Conservation (phyloP, 2,888 invertebrate genomes). For the Limnephilus lunatus region DNA sequence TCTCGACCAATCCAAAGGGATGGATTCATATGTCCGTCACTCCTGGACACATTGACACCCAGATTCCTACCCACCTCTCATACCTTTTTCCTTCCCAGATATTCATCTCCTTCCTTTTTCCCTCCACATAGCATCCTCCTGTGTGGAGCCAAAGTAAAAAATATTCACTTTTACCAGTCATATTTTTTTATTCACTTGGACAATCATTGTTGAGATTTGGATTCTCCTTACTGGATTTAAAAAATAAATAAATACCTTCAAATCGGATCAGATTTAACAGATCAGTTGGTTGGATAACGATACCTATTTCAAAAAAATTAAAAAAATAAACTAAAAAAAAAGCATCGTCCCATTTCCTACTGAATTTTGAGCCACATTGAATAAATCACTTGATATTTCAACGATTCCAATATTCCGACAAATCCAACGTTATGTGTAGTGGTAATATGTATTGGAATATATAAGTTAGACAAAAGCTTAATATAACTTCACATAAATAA, state of each 20-base stretch:
- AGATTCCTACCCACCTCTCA: no score
- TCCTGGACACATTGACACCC: no score
- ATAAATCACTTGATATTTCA: background rate
- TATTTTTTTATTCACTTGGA: background rate
- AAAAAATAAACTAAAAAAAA: background rate
- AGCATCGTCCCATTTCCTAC: background rate
- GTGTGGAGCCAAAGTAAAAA: background rate
- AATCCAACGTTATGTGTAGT: background rate
- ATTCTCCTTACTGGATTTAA: background rate
- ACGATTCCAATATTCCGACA: background rate
- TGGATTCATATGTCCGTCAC: no score
- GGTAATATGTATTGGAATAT: background rate
- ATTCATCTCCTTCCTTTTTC: no score
- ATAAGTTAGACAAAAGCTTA: background rate
- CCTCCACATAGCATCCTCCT: no score
- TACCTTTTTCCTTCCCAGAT: no score
- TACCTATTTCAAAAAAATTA: background rate
- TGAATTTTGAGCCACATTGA: background rate
- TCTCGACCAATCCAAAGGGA: no score
- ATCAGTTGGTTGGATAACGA: constrained; percentile 5
- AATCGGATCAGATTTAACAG: background rate
- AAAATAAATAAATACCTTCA: background rate
- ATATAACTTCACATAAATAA: background rate
- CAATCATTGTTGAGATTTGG: background rate
- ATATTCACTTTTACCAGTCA: background rate